Percentiles rank a stretch among this genome's conserved stretches.
These are phyloP conservation scores for Petrosia ficiformis DNA, from an alignment of 37 sponge, comb jelly and placozoan genomes.

Conservation along the genomic window DNA sequence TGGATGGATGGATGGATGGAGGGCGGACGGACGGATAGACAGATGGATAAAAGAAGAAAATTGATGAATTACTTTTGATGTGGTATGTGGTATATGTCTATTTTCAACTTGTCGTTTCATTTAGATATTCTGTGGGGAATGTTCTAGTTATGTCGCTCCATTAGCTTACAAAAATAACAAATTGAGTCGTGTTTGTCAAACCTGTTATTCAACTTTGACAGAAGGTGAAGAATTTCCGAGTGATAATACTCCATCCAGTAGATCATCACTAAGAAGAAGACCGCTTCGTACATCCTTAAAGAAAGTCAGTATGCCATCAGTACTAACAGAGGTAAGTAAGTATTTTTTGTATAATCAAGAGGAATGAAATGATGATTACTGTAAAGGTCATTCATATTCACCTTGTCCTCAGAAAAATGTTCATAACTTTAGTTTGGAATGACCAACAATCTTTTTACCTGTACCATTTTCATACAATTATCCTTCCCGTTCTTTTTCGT, in stretches of 20 bases:
- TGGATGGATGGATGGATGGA: too few species aligned
- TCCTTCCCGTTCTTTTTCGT: too few species aligned
- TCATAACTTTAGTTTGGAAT: too few species aligned
- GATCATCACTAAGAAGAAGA: background rate
- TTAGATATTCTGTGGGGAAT: slow-evolving; percentile 74
- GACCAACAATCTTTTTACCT: too few species aligned
- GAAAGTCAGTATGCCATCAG: slow-evolving; percentile 40
- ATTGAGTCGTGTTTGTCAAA: slow-evolving; percentile 66
- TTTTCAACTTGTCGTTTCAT: background rate
- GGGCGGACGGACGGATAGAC: too few species aligned
- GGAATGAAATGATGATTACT: too few species aligned
- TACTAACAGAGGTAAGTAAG: slow-evolving; percentile 26
- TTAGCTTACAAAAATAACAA: slow-evolving; percentile 63
- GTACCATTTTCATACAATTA: too few species aligned
- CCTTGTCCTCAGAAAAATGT: too few species aligned
- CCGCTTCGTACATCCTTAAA: background rate
- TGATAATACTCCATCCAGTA: background rate
- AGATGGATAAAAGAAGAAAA: too few species aligned
- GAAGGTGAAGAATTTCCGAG: background rate
- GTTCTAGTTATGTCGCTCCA: slow-evolving; percentile 48
- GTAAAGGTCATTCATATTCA: too few species aligned
- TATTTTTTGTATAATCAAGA: background rate
- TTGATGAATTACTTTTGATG: background rate
- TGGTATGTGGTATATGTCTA: background rate
- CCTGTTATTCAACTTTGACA: slow-evolving; percentile 47